These are phyloP conservation scores for Disparrhopalites patrizii DNA, from an alignment of 2,888 invertebrate species.

Conservation along the genomic window DNA sequence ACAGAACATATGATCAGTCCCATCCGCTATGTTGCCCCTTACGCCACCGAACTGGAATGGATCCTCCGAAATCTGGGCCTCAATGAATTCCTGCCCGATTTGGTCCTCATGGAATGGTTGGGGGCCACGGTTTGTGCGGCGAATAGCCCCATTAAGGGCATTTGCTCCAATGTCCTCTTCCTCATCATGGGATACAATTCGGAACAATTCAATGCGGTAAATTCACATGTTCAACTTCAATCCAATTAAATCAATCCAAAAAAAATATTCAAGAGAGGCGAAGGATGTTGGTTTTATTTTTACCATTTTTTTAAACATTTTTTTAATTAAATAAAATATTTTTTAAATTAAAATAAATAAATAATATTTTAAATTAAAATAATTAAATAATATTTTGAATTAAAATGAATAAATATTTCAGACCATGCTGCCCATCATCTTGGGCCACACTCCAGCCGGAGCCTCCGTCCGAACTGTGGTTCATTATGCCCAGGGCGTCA, in stretches of 20 bases:
- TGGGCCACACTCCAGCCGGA: conserved; percentile 50
- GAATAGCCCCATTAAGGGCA: conserved; percentile 56
- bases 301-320: neutral
- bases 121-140: conserved; percentile 59
- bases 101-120: conserved; percentile 55
- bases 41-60: conserved; percentile 50
- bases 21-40: conserved; percentile 44
- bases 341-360: neutral
- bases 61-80: conserved; percentile 56
- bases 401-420: conserved; percentile 49
- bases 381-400: neutral
- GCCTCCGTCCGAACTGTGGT: conserved; percentile 51
- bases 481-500: conserved; percentile 52
- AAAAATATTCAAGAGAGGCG: neutral
- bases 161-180: conserved; percentile 66
- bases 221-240: conserved; percentile 14
- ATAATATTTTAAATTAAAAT: no score
- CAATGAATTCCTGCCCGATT: conserved; percentile 64
- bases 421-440: conserved; percentile 57
- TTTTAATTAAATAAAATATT: neutral
- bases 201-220: conserved; percentile 54
- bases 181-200: conserved; percentile 58
- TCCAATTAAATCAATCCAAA: neutral
- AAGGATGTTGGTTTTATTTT: neutral
- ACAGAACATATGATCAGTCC: conserved; percentile 50